Evolutionary conservation across 2,888 invertebrate genomes (phyloP), one percentile per base, ranked within the genome.

Genomic region (Cynaeus angustus): DNA sequence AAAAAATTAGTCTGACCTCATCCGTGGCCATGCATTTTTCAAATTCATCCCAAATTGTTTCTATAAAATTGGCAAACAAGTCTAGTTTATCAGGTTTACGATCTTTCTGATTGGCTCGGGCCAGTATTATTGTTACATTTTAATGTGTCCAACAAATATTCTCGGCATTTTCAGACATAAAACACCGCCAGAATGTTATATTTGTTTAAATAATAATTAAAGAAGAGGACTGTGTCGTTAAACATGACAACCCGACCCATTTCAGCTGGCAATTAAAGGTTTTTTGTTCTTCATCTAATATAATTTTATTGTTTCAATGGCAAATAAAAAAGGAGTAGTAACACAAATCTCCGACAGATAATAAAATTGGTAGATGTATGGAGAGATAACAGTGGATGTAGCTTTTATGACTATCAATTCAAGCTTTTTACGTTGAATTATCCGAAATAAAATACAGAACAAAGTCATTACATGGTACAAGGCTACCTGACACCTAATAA

Each of bases 81-180:
- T 6, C 13, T 41, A n/a, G 37, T 37, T 37, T 37, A 8, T 37
- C 37, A 37, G 6, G 3, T 41, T 41, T 12, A 46, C 46, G 46
- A 46, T 46, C 16, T 8, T 16, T 9, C 8, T 16, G 9, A 50
- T 50, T 50, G 50, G 50, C 4, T 10, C 6, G 1, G 5, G 10
- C 8, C 28, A 26, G n/a, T 50, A 50, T 50, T 50, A 10, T 37
- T 53, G 33, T 33, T 37, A 33, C 53, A 33, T 33, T 53, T 53
- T 53, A 53, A 33, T 53, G 53, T 53, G 53, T 30, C n/a, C 53
- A 33, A 56, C 56, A 56, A 56, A 56, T 41, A 56, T 56, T 43
- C 26, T 38, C 12, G 56, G 56, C 41, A 56, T 56, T 56, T 56
- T 26, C 41, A 41, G 56, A 26, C 56, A 56, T 56, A 43, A 56